These are phyloP conservation scores for Sarcophaga caerulescens DNA, from an alignment of 2,888 invertebrate genomes.

Conservation along the genomic window DNA sequence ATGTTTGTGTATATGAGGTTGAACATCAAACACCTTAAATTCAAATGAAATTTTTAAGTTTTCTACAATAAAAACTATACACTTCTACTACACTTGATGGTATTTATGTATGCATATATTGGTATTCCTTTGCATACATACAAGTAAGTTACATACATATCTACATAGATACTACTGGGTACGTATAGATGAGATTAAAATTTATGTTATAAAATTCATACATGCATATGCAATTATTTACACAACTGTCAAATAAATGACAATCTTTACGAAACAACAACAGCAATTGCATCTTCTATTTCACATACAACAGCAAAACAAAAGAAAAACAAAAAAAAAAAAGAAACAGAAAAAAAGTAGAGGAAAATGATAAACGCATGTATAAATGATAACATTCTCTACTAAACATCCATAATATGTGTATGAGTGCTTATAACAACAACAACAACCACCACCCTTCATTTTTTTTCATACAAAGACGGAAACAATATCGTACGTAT, in stretches of 20 bases:
- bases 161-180: conserved; percentile 21
- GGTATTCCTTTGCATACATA: neutral
- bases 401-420: conserved; percentile 32
- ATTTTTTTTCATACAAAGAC: conserved; percentile 6
- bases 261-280: conserved; percentile 60
- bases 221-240: conserved; percentile 68
- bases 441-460: neutral
- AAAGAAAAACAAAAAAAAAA: neutral
- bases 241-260: conserved; percentile 68
- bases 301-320: neutral
- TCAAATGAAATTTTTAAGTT: conserved; percentile 1
- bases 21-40: conserved; percentile 21
- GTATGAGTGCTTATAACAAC: conserved; percentile 7
- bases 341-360: no score
- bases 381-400: conserved; percentile 32
- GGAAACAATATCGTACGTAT: conserved; percentile 18
- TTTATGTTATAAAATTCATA: conserved; percentile 62
- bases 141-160: neutral
- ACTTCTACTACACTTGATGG: neutral
- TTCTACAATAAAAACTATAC: neutral
- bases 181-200: conserved; percentile 52
- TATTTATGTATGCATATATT: neutral
- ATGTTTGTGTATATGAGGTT: neutral
- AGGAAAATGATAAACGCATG: no score
- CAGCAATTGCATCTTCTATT: conserved; percentile 23